Evolutionary conservation across 2,113 vertebrate species (phyloP), one percentile per base, ranked within the genome.

Genomic region (Tyrannus savana): DNA sequence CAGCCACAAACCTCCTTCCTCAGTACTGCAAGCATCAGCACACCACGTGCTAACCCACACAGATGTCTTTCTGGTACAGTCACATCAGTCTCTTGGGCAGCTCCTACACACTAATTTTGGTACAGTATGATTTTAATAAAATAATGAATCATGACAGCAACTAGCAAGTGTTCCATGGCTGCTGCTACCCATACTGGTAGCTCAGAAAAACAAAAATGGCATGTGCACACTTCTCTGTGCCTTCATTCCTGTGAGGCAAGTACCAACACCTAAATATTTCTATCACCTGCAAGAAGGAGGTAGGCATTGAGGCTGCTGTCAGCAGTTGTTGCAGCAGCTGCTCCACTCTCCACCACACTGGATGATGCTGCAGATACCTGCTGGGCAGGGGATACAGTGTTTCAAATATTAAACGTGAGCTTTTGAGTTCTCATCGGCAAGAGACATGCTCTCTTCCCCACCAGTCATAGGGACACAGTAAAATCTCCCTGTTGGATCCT

Each of bases 1-100:
- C 42, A 81, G 84, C 17, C 77, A 63, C 27, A 14, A 42, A 41
- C n/a, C 71, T 58, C 73, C 53, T 33, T 42, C 14, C 82, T 9
- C 1, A 0, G 37, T 10, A 27, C 31, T 14, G n/a, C 33, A 31
- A 49, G 14, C 2, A 0, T 6, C 77, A 75, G 76, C 1, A 0
- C 31, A 37, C 86, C 0, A 0, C 1, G 1, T 41, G 83, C 88
- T 86, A 42, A 50, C 80, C 59, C 90, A 90, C 77, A 53, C 5
- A n/a, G 28, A n/a, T 73, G 77, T 88, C 92, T 73, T 88, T n/a
- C 66, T 82, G 50, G 49, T 27, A 73, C 52, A 44, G 23, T 44
- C 94, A 88, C 82, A 84, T 46, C 86, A 95, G 94, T 75, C 89
- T 83, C 71, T 62, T 14, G 71, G 82, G 89, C 82, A 89, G 50